A percentile compares a stretch with the other conserved stretches of the same genome.
Conservation (phyloP, 2,113 vertebrate species). For the Larimichthys crocea region DNA sequence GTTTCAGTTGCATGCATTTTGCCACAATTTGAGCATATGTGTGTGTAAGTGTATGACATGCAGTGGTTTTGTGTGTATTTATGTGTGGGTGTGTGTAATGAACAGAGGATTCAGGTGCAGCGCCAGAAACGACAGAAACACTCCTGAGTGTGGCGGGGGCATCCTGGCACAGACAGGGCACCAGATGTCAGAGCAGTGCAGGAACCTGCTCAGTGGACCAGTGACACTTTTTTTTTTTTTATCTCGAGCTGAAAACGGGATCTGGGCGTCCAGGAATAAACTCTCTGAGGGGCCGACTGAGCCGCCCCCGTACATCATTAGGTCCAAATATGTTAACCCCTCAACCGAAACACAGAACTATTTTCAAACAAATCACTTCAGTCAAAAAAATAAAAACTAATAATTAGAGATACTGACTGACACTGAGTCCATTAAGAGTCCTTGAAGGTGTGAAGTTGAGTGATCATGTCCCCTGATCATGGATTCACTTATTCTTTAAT, state of each 20-base stretch:
- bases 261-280: slow-evolving; percentile 81
- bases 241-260: slow-evolving; percentile 70
- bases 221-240: slow-evolving; percentile 73
- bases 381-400: not conserved
- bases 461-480: not conserved
- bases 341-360: slow-evolving; percentile 11
- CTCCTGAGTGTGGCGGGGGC: slow-evolving; percentile 77
- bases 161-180: slow-evolving; percentile 84
- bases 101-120: slow-evolving; percentile 77
- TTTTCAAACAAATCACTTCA: slow-evolving; percentile 19
- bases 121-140: slow-evolving; percentile 64
- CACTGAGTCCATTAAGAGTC: not conserved
- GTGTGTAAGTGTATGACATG: slow-evolving; percentile 7
- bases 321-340: slow-evolving; percentile 58
- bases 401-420: not conserved
- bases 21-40: slow-evolving; percentile 3
- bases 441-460: not conserved
- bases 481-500: not conserved
- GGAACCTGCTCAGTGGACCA: slow-evolving; percentile 82
- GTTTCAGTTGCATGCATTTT: slow-evolving; percentile 31
- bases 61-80: slow-evolving; percentile 42
- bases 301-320: slow-evolving; percentile 57
- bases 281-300: slow-evolving; percentile 72
- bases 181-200: slow-evolving; percentile 85
- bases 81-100: slow-evolving; percentile 65